Evolutionary conservation across 1,140 invertebrate species (phyloP).

Genomic region (Hylaeus volcanicus): DNA sequence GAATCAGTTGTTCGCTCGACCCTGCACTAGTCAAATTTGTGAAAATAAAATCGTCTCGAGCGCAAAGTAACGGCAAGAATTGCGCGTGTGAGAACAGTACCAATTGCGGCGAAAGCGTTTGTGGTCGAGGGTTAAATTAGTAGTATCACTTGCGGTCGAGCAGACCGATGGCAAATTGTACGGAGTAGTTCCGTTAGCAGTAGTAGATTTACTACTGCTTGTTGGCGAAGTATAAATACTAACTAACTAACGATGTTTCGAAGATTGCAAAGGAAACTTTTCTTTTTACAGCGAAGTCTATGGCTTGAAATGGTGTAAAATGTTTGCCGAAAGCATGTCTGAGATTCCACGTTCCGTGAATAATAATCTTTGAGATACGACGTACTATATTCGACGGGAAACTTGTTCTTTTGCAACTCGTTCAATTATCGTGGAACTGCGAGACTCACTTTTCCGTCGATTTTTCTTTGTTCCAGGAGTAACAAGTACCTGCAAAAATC

Average conservation of each 20-base stretch:
- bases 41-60: too few species aligned
- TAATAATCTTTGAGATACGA: not conserved
- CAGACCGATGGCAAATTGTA: not conserved
- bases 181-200: too few species aligned
- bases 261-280: too few species aligned
- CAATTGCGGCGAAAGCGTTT: conserved; percentile 7
- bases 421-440: conserved; percentile 49
- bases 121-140: conserved; percentile 1
- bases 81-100: not conserved
- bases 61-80: too few species aligned
- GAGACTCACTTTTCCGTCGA: conserved; percentile 27
- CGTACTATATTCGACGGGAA: not conserved
- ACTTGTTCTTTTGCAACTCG: conserved; percentile 38
- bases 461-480: conserved; percentile 85
- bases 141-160: not conserved
- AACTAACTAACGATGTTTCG: too few species aligned
- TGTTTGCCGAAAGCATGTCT: not conserved
- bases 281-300: too few species aligned
- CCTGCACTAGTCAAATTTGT: too few species aligned
- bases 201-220: not conserved
- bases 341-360: not conserved
- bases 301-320: too few species aligned
- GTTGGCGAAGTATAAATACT: too few species aligned
- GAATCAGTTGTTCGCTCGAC: too few species aligned
- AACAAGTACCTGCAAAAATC: conserved; percentile 95